Conservation (phyloP, 2,113 vertebrate species). For the Pseudopodoces humilis region DNA sequence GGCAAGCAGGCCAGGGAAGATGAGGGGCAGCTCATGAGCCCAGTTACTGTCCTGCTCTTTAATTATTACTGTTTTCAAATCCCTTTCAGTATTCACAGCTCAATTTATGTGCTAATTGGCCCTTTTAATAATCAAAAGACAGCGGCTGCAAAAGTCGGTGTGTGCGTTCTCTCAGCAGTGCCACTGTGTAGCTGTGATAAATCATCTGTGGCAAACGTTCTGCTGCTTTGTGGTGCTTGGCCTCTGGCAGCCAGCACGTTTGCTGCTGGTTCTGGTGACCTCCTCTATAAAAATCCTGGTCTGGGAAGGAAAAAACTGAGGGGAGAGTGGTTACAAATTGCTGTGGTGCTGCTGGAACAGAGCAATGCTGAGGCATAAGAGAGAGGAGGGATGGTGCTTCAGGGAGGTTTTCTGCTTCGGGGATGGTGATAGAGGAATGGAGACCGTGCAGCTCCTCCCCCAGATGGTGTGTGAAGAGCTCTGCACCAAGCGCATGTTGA, state of each 20-base stretch:
- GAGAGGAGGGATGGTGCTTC: neutral
- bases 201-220: constrained; percentile 1
- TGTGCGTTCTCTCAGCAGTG: neutral
- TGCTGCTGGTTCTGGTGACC: neutral
- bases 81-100: constrained; percentile 56
- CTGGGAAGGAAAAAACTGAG: neutral
- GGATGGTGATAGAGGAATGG: neutral
- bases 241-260: neutral
- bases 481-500: rapidly evolving
- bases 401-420: neutral
- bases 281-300: neutral
- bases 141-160: neutral
- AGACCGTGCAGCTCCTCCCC: neutral
- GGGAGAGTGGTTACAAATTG: neutral
- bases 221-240: neutral
- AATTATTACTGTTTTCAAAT: constrained; percentile 59
- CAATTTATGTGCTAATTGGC: constrained; percentile 52
- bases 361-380: neutral
- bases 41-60: constrained; percentile 2
- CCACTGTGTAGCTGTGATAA: neutral
- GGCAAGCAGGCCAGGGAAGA: neutral
- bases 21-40: neutral
- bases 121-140: constrained; percentile 47
- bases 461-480: neutral
- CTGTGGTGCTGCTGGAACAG: neutral